Evolutionary conservation across 2,888 invertebrate species (phyloP).

Genomic region (Nymphalis c-album): DNA sequence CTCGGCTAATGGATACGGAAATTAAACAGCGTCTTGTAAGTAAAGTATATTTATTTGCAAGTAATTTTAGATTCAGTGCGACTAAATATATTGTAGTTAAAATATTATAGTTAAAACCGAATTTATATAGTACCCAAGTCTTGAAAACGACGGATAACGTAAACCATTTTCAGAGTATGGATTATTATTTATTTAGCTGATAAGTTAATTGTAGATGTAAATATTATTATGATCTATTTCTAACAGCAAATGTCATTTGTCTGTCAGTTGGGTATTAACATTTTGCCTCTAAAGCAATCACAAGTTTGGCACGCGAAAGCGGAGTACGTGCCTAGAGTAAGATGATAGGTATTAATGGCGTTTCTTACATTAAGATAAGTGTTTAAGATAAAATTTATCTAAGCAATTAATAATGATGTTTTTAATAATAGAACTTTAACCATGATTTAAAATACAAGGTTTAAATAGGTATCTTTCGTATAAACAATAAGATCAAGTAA

Average conservation of each 20-base stretch:
- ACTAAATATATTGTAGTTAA: too few relatives aligned
- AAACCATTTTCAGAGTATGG: neutral
- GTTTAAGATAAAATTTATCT: slow-evolving; percentile 9
- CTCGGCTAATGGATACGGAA: too few relatives aligned
- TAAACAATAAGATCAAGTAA: too few relatives aligned
- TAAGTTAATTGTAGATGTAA: slow-evolving; percentile 17
- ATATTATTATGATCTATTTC: slow-evolving; percentile 29
- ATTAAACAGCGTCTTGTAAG: too few relatives aligned
- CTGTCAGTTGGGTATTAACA: slow-evolving; percentile 32
- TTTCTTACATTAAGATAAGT: slow-evolving; percentile 13
- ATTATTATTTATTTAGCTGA: neutral
- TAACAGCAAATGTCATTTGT: slow-evolving; percentile 32
- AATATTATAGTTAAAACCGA: too few relatives aligned
- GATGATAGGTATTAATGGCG: slow-evolving; percentile 25
- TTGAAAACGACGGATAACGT: too few relatives aligned
- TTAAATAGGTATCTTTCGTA: too few relatives aligned
- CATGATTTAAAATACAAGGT: too few relatives aligned
- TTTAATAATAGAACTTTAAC: too few relatives aligned
- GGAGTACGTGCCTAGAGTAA: slow-evolving; percentile 19
- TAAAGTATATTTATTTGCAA: too few relatives aligned
- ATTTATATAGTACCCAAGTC: too few relatives aligned
- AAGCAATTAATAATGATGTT: neutral
- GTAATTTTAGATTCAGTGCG: too few relatives aligned
- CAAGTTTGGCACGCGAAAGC: slow-evolving; percentile 30
- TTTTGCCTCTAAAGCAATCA: slow-evolving; percentile 27